These are phyloP conservation scores for Campoplex nolae DNA, from an alignment of 2,888 invertebrate genomes.

Conservation along the genomic window DNA sequence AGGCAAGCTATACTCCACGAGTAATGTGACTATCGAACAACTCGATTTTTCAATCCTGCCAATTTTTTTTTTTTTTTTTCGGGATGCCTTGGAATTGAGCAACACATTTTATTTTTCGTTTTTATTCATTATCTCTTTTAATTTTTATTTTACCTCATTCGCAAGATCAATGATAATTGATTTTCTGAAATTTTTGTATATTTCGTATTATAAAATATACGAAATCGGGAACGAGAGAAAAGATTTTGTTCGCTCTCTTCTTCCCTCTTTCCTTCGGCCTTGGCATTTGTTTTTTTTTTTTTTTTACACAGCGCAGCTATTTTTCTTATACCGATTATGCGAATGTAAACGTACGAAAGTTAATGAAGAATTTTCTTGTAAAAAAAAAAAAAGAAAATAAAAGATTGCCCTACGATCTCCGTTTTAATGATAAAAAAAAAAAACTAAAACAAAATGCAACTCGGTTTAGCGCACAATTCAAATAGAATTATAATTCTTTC, in stretches of 20 bases:
- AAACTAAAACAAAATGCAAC: conserved; percentile 6
- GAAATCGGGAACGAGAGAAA: neutral
- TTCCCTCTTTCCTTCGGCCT: conserved; percentile 34
- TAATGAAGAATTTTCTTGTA: neutral
- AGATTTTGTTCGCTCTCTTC: conserved; percentile 21
- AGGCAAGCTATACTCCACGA: conserved; percentile 23
- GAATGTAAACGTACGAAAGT: conserved; percentile 22
- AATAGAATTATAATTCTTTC: conserved; percentile 2
- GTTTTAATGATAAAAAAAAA: conserved; percentile 7
- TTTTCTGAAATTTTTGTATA: neutral
- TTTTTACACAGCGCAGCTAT: conserved; percentile 42
- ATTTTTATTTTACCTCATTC: conserved; percentile 24
- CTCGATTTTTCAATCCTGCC: conserved; percentile 52
- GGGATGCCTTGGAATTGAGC: conserved; percentile 39
- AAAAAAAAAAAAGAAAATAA: neutral
- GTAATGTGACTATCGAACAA: conserved; percentile 55
- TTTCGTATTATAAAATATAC: too few species aligned
- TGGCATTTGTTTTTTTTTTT: conserved; percentile 56
- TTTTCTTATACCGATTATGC: conserved; percentile 56
- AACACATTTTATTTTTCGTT: neutral
- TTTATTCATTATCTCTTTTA: neutral
- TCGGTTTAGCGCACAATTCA: conserved; percentile 47
- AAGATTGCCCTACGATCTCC: conserved; percentile 34
- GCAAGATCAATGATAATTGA: neutral
- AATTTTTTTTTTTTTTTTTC: neutral